Base-by-base conservation (phyloP, 2,888 invertebrate species). In the Tinea pellionella region DNA sequence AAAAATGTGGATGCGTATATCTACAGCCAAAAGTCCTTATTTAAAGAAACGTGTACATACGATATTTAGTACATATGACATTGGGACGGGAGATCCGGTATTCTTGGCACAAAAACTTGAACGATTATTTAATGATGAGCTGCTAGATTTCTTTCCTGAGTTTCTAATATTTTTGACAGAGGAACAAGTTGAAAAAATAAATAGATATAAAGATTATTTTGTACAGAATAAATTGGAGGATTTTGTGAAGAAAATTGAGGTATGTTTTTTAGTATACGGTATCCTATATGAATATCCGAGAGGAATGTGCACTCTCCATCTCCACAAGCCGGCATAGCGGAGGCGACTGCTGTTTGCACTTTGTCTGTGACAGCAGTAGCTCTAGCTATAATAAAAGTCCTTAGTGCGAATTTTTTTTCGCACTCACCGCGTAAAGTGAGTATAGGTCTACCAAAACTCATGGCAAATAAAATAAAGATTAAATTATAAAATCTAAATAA, bases 91-190 rank as follows among this genome's bases (percentile, higher is more conserved):
- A n/a, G n/a, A n/a, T n/a, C n/a, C 18, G 11, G 9, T 12, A 2
- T 62, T n/a, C n/a, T n/a, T 86, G 0, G 70, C 73, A 0, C 61
- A 62, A 0, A 51, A 69, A 0, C 13, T 86, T 0, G 69, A 68
- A 16, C 65, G 66, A 2, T 60, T 65, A 0, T 73, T 73, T 4
- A 68, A 66, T 0, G 63, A 65, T 0, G 77, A 77, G 0, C 63
- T 79, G 1, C 61, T 73, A 0, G 80, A 83, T 8, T 37, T 82
- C 24, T 79, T 75, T 43, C 74, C 71, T 9, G 87, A 86, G 32
- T 84, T 87, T 61, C 13, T 81, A 0, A 73, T 72, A 0, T 82
- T 84, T 61, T 68, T 87, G 0, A 85, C 79, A 0, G 67, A 80
- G 0, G 75, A 75, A 3, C 87, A 87, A 59, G 86, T 79, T 0